Conservation (phyloP, 2,888 invertebrate genomes). For the Lymantria dispar region DNA sequence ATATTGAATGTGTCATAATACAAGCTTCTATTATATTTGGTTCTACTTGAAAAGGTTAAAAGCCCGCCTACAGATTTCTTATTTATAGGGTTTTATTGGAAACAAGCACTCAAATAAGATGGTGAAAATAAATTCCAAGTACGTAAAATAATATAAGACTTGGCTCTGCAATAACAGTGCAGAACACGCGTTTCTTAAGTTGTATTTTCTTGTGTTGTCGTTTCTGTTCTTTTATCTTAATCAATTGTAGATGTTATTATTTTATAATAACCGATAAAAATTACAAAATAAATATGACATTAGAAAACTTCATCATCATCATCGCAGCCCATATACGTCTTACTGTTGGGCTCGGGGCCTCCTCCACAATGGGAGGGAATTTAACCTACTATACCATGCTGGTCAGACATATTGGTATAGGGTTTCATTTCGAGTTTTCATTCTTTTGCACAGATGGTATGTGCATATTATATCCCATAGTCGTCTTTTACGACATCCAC, state of each 20-base stretch:
- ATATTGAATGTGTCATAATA: conserved; percentile 9
- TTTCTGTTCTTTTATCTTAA: background rate
- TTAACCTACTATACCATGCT: too few relatives aligned
- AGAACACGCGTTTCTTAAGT: background rate
- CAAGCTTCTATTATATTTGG: conserved; percentile 10
- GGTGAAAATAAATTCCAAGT: conserved; percentile 1
- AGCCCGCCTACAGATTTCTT: conserved; percentile 7
- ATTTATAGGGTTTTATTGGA: conserved; percentile 16
- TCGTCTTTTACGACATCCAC: too few relatives aligned
- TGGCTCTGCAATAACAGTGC: background rate
- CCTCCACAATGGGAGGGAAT: too few relatives aligned
- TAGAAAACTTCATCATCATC: too few relatives aligned
- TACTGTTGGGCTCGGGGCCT: too few relatives aligned
- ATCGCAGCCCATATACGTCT: too few relatives aligned
- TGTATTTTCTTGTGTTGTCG: background rate
- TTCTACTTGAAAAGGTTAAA: conserved; percentile 18
- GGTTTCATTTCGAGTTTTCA: too few relatives aligned
- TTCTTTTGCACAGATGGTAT: too few relatives aligned
- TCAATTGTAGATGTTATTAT: background rate
- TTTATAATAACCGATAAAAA: background rate
- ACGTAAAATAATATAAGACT: conserved; percentile 1
- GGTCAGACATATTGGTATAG: too few relatives aligned
- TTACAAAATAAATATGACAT: background rate
- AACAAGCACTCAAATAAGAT: conserved; percentile 4
- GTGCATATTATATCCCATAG: too few relatives aligned